Evolutionary conservation across 2,888 invertebrate genomes (phyloP).

Genomic region (Schizotus pectinicornis): DNA sequence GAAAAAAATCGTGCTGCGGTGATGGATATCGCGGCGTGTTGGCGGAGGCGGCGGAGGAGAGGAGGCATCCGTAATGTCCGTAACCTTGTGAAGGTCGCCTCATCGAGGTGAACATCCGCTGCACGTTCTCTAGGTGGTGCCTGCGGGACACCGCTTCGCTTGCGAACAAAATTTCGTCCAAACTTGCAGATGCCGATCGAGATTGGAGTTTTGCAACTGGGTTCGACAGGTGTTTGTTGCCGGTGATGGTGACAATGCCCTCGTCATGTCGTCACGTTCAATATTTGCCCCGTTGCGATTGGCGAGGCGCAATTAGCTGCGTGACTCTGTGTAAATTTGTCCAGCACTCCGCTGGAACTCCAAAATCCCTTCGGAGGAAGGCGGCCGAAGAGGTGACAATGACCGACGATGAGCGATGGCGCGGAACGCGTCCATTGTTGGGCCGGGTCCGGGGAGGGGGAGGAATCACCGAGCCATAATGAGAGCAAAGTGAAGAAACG

Average conservation of each 20-base stretch:
- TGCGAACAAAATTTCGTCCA: not conserved
- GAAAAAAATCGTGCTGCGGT: not conserved
- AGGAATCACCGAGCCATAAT: slow-evolving; percentile 48
- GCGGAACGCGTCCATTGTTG: slow-evolving; percentile 42
- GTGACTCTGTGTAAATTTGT: not conserved
- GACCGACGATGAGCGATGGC: slow-evolving; percentile 45
- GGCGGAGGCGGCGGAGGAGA: slow-evolving; percentile 1
- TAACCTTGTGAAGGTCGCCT: slow-evolving; percentile 57
- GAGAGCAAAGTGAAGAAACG: slow-evolving; percentile 54
- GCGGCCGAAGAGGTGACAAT: slow-evolving; percentile 42
- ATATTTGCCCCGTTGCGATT: no score
- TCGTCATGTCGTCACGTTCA: no score
- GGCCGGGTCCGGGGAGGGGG: slow-evolving; percentile 4
- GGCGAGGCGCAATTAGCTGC: no score
- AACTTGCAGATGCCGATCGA: not conserved
- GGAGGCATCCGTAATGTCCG: slow-evolving; percentile 34
- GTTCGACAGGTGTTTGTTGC: no score
- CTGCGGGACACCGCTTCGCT: not conserved
- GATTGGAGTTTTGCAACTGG: no score
- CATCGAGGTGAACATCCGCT: slow-evolving; percentile 52
- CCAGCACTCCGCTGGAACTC: slow-evolving; percentile 8
- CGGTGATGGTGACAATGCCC: no score
- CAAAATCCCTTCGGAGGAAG: slow-evolving; percentile 4
- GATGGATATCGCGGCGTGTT: not conserved
- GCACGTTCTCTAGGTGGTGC: slow-evolving; percentile 11